A percentile compares a stretch with the other conserved stretches of the same genome.
Conservation (phyloP, 2,113 vertebrate genomes). For the Ailurus styani region DNA sequence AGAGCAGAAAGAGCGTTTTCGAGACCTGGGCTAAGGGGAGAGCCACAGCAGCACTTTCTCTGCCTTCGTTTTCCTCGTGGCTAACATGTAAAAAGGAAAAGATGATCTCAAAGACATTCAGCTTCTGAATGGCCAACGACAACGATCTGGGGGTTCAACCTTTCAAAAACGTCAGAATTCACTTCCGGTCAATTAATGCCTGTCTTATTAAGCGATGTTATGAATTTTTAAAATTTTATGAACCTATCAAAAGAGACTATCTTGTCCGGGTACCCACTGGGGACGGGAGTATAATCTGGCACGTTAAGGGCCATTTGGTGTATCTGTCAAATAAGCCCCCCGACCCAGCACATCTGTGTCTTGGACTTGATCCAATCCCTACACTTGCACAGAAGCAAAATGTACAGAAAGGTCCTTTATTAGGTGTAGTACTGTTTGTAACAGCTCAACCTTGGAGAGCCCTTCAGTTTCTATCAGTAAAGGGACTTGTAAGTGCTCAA, state of each 20-base stretch:
- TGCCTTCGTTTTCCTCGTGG: accelerated
- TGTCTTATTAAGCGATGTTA: background rate
- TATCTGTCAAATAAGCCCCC: no score
- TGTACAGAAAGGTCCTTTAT: accelerated
- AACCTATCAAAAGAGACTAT: background rate
- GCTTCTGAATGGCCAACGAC: background rate
- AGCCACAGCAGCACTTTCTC: accelerated
- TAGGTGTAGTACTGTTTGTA: accelerated
- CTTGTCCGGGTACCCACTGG: accelerated
- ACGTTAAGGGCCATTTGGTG: background rate
- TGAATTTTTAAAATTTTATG: background rate
- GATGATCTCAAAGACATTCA: background rate
- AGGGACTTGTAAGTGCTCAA: accelerated
- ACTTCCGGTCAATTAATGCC: background rate
- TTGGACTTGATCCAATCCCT: no score
- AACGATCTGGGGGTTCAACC: background rate
- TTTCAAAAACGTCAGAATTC: background rate
- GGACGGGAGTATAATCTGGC: no score
- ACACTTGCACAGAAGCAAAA: background rate
- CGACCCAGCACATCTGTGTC: background rate
- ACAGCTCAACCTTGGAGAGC: background rate
- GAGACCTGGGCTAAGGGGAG: accelerated
- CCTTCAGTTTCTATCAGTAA: background rate
- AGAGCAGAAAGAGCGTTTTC: background rate
- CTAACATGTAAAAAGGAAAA: background rate